Evolutionary conservation across 2,797 vertebrate species (phyloP), one percentile per base, ranked within the genome.

Genomic region (Ptychadena robeensis): DNA sequence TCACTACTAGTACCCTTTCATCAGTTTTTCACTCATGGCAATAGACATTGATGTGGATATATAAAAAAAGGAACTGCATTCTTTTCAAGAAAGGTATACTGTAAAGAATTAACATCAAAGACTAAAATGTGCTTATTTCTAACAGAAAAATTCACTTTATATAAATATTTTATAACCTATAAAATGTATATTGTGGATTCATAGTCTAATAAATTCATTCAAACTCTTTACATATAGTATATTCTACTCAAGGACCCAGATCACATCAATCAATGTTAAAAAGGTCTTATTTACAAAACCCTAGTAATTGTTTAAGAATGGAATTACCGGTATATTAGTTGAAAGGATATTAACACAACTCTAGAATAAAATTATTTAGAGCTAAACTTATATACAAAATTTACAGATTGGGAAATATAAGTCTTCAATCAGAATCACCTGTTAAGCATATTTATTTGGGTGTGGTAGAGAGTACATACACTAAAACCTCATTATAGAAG

Each of bases 21-120:
- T 82, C 81, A 82, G 73, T 48, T 76, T 73, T 76, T 70, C n/a
- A 69, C 73, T 76, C 61, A 37, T 76, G 81, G 81, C 81, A 70
- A 82, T 69, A 82, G 38, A 44, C 70, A 82, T 82, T 82, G 81
- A 82, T 63, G 53, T 38, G 73, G 34, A 69, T 76, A 44, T 27
- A 35, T n/a, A 76, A 66, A 81, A 32, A 37, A 61, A 27, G 3
- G 35, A n/a, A 6, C 8, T n/a, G 18, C 18, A n/a, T 61, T 37
- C 48, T 70, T 66, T 44, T 76, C 34, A 76, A 37, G 28, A 82
- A 70, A 34, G 28, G 15, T 70, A 32, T 44, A 76, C 63, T 44
- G 73, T 44, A 61, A 37, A 69, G 48, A 78, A 40, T 61, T 65
- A 67, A 81, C 38, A 68, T 35, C 0, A 68, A 87, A 85, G 38